These are phyloP conservation scores for Drosophila melanosoma DNA, from an alignment of 2,888 invertebrate genomes.

Conservation along the genomic window DNA sequence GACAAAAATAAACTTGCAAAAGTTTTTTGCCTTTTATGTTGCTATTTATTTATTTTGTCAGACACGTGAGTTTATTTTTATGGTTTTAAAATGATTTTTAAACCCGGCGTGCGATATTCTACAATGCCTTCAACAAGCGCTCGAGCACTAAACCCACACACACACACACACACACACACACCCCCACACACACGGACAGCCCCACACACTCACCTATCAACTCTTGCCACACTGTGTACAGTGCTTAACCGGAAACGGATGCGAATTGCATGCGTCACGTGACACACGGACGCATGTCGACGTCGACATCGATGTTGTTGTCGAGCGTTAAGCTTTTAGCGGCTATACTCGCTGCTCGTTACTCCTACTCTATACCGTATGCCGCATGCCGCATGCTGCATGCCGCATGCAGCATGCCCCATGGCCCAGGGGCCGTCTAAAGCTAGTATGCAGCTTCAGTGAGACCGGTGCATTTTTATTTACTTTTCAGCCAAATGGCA, in stretches of 20 bases:
- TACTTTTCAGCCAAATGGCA: slow-evolving; percentile 68
- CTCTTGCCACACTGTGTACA: slow-evolving; percentile 31
- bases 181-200: not conserved
- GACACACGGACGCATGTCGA: slow-evolving; percentile 73
- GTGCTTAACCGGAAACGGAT: slow-evolving; percentile 82
- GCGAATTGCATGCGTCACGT: slow-evolving; percentile 84
- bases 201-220: not conserved
- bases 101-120: slow-evolving; percentile 49
- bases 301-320: slow-evolving; percentile 26
- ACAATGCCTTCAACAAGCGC: slow-evolving; percentile 13
- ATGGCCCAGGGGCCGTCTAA: slow-evolving; percentile 8
- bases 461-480: slow-evolving; percentile 58
- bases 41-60: slow-evolving; percentile 75
- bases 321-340: slow-evolving; percentile 73
- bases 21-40: slow-evolving; percentile 50
- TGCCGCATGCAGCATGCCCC: slow-evolving; percentile 16
- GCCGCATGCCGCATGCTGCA: slow-evolving; percentile 6
- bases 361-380: slow-evolving; percentile 18
- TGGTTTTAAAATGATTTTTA: slow-evolving; percentile 82
- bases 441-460: slow-evolving; percentile 21
- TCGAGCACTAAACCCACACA: slow-evolving; percentile 6
- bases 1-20: slow-evolving; percentile 32
- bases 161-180: not conserved
- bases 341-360: slow-evolving; percentile 50
- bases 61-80: slow-evolving; percentile 80